Percentiles rank a stretch among this genome's conserved stretches.
Conservation (phyloP, 2,888 invertebrate species). For the Cerastis leucographa region DNA sequence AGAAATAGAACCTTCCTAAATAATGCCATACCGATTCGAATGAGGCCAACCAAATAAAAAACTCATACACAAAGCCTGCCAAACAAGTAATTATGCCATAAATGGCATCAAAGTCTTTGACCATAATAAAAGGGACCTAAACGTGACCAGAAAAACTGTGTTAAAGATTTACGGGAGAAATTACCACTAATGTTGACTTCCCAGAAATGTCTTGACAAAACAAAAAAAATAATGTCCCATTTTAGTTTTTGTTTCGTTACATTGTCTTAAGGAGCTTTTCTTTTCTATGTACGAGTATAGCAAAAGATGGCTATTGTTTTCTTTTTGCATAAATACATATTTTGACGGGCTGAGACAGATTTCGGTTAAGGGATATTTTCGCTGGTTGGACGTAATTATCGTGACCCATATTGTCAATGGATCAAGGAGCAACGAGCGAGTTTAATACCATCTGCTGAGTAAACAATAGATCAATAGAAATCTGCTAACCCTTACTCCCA, state of each 20-base stretch:
- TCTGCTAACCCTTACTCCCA: slow-evolving; percentile 86
- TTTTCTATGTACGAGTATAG: slow-evolving; percentile 14
- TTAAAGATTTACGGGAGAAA: slow-evolving; percentile 69
- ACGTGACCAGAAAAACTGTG: slow-evolving; percentile 23
- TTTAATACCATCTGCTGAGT: slow-evolving; percentile 81
- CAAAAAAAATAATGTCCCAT: too few species aligned
- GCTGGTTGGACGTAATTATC: slow-evolving; percentile 63
- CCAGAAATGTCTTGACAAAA: slow-evolving; percentile 57
- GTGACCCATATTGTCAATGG: slow-evolving; percentile 84
- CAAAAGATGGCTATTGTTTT: slow-evolving; percentile 42
- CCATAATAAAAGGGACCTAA: slow-evolving; percentile 25
- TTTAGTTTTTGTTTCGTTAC: slow-evolving; percentile 34
- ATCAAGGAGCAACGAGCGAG: slow-evolving; percentile 84
- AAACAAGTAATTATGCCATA: slow-evolving; percentile 4
- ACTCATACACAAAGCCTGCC: neutral
- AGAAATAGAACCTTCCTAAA: slow-evolving; percentile 48
- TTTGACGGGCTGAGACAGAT: slow-evolving; percentile 45
- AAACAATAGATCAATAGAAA: slow-evolving; percentile 80
- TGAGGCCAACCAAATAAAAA: neutral
- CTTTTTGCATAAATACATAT: slow-evolving; percentile 12
- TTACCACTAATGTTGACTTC: slow-evolving; percentile 71
- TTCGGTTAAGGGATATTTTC: slow-evolving; percentile 51
- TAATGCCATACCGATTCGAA: neutral
- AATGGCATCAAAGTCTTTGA: slow-evolving; percentile 18
- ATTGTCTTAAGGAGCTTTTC: slow-evolving; percentile 43